Percentiles rank a stretch among this genome's conserved stretches.
phyloP scores from a whole-genome alignment of 2,888 invertebrate species.

The Xylophagus ater region DNA sequence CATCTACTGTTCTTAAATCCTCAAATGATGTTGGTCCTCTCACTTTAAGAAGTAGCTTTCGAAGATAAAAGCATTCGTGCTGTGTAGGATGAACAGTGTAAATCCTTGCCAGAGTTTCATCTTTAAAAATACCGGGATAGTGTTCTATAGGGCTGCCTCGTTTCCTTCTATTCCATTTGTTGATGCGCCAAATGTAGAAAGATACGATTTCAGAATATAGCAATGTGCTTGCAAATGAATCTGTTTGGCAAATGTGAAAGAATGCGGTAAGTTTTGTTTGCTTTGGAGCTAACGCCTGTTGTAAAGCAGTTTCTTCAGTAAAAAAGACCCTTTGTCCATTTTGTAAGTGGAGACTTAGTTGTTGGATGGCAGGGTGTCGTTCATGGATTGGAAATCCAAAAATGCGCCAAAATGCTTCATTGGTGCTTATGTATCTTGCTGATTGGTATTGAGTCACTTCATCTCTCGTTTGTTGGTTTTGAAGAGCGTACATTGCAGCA shows the following conservation, averaged over 20 bases:
- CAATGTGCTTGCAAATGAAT: no score
- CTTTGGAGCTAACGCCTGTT: no score
- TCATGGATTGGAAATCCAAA: conserved; percentile 25
- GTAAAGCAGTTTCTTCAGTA: no score
- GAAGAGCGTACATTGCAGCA: no score
- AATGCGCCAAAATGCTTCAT: conserved; percentile 18
- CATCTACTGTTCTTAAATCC: conserved; percentile 12
- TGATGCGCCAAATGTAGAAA: conserved; percentile 21
- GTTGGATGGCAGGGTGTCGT: no score
- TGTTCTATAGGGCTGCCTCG: conserved; percentile 20
- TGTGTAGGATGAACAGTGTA: conserved; percentile 29
- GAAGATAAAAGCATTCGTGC: conserved; percentile 14
- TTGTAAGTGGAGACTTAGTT: no score
- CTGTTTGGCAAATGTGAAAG: no score
- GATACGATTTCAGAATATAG: no score
- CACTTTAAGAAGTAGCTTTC: conserved; percentile 3
- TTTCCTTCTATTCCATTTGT: conserved; percentile 23
- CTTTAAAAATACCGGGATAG: conserved; percentile 20
- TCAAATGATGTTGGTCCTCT: conserved; percentile 5
- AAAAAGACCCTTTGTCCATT: no score
- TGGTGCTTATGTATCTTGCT: conserved; percentile 23
- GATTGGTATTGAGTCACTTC: conserved; percentile 2
- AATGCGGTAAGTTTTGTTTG: no score
- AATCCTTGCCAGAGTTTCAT: conserved; percentile 25
- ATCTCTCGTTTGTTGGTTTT: background rate